Evolutionary conservation across 1,140 invertebrate species (phyloP), one percentile per base, ranked within the genome.

Genomic region (Euwallacea similis): DNA sequence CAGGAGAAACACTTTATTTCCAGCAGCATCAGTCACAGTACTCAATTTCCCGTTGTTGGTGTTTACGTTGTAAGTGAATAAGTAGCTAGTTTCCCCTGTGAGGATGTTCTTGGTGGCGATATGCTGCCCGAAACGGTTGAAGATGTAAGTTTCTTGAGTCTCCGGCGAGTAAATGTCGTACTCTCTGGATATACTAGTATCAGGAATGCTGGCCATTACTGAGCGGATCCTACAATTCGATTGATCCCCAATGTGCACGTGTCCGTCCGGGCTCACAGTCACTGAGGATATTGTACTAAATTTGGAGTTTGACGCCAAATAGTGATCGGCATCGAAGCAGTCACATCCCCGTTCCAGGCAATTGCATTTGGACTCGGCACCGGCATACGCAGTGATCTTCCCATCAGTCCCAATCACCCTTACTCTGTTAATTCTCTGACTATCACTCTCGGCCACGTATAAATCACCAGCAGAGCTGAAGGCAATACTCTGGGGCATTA

Each of bases 101-200:
- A 97, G 83, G 68, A 98, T 96, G 79, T 97, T 97, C 71, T 91
- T 92, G 0, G 96, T 98, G 43, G 91, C 89, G 2, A 95, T 89
- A 77, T 98, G 96, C 80, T 98, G 95, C 0, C 96, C 97, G 78
- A 97, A 97, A 75, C 95, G 86, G 79, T 98, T 98, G 81, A 98
- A 98, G 9, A 97, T 90, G 78, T 97, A 98, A 56, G 96, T 91
- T 82, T 98, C 95, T 81, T 98, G 95, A 0, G 94, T 96, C 76
- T 97, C 95, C 0, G 96, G 94, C 0, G 94, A 94, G 74, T 95
- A 96, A 60, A 98, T 96, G 82, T 97, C 94, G 79, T 97, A 98
- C 80, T 96, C 92, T 42, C 94, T 85, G 0, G 90, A 87, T 0
- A 88, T 86, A 76, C 90, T 93, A 0, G 94, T 91, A 71, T 93